Conservation (phyloP, 2,797 vertebrate genomes). For the Lacerta agilis region DNA sequence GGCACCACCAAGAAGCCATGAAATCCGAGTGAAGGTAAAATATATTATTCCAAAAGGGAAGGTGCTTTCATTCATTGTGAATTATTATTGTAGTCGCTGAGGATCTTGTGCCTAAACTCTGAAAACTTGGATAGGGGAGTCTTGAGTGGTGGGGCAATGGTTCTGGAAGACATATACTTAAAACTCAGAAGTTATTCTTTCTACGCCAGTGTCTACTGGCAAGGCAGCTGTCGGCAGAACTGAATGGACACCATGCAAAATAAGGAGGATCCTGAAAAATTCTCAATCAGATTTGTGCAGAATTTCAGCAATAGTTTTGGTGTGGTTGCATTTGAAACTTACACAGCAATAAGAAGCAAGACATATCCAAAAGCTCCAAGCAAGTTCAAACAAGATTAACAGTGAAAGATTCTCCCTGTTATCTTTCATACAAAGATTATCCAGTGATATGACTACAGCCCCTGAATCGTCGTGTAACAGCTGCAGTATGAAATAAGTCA, state of each 20-base stretch:
- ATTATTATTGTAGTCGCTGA: not conserved
- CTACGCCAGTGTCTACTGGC: not conserved
- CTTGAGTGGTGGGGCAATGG: not conserved
- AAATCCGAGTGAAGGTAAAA: conserved; percentile 63
- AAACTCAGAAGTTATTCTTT: not conserved
- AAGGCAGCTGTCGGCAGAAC: not conserved
- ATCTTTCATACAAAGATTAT: not conserved
- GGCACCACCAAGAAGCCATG: conserved; percentile 60
- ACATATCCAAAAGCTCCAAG: not conserved
- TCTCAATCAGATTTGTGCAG: not conserved
- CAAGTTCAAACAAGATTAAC: not conserved
- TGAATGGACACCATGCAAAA: not conserved
- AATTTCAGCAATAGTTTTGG: not conserved
- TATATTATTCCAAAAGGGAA: not conserved
- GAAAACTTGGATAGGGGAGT: not conserved
- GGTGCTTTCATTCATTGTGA: not conserved
- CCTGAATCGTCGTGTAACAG: not conserved
- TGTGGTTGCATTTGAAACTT: not conserved
- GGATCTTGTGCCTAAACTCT: not conserved
- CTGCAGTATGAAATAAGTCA: not conserved
- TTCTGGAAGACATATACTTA: not conserved
- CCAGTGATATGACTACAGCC: not conserved
- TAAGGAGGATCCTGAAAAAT: not conserved
- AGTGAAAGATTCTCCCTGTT: not conserved
- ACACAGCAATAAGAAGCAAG: not conserved